These are phyloP conservation scores for Callaeas wilsoni DNA, from an alignment of 2,113 vertebrate species.

Conservation along the genomic window DNA sequence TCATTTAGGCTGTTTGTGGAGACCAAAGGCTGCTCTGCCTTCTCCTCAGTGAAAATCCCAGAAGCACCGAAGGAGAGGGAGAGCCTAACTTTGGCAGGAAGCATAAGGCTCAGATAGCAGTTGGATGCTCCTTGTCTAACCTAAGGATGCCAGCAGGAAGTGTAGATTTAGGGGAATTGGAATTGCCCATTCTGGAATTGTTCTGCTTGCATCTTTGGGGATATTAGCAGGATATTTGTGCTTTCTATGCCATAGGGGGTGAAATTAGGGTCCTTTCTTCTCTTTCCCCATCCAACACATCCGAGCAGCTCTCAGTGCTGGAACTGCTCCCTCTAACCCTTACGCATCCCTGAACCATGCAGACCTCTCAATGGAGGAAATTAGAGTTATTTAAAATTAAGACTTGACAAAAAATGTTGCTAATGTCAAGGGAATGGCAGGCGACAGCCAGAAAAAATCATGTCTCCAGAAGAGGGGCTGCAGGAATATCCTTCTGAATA, in stretches of 20 bases:
- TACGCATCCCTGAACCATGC: background rate
- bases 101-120: background rate
- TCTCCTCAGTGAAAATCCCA: background rate
- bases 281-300: background rate
- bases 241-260: background rate
- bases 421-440: slow-evolving; percentile 56
- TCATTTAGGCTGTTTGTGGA: background rate
- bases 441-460: slow-evolving; percentile 54
- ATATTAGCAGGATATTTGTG: background rate
- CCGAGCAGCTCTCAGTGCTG: background rate
- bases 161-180: background rate
- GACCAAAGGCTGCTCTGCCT: background rate
- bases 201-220: background rate
- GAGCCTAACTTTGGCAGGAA: slow-evolving; percentile 3
- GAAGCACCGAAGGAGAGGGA: background rate
- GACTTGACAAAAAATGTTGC: slow-evolving; percentile 49
- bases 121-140: background rate
- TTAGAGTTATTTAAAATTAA: slow-evolving; percentile 63
- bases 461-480: slow-evolving; percentile 59
- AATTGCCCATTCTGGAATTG: background rate
- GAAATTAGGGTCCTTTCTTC: background rate
- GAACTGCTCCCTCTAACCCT: background rate
- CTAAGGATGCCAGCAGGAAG: slow-evolving; percentile 9
- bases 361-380: slow-evolving; percentile 42
- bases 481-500: slow-evolving; percentile 66